These are phyloP conservation scores for Aphidius gifuensis DNA, from an alignment of 1,140 invertebrate species.

Conservation along the genomic window DNA sequence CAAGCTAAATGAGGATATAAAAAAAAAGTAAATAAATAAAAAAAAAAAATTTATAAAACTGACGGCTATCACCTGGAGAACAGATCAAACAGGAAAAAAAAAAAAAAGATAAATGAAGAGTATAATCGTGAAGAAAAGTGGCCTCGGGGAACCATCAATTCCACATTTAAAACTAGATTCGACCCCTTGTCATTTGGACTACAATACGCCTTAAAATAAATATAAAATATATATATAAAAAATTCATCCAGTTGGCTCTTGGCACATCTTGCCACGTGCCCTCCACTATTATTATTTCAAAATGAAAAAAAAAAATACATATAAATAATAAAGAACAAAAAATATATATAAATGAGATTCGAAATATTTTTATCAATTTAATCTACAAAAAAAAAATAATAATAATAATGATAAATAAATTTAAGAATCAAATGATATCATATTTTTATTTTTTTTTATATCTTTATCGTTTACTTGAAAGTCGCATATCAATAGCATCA, in stretches of 20 bases:
- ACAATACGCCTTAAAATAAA: slow-evolving; percentile 31
- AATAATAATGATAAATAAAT: too few relatives aligned
- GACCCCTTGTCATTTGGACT: slow-evolving; percentile 41
- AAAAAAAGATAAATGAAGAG: not conserved
- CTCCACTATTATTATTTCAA: slow-evolving; percentile 9
- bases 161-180: slow-evolving; percentile 35
- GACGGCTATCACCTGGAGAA: too few relatives aligned
- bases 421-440: too few relatives aligned
- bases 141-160: too few relatives aligned
- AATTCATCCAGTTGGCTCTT: slow-evolving; percentile 7
- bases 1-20: too few relatives aligned
- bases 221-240: too few relatives aligned
- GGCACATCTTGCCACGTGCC: slow-evolving; percentile 40
- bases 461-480: too few relatives aligned
- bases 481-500: too few relatives aligned
- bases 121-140: not conserved
- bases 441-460: too few relatives aligned
- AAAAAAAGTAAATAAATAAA: too few relatives aligned
- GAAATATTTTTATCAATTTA: not conserved
- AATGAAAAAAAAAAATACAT: not conserved
- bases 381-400: too few relatives aligned
- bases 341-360: not conserved
- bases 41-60: too few relatives aligned
- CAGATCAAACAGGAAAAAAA: not conserved
- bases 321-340: not conserved